Percentiles rank a stretch among this genome's conserved stretches.
These are phyloP conservation scores for Oplegnathus fasciatus DNA, from an alignment of 2,113 vertebrate species.

Conservation along the genomic window DNA sequence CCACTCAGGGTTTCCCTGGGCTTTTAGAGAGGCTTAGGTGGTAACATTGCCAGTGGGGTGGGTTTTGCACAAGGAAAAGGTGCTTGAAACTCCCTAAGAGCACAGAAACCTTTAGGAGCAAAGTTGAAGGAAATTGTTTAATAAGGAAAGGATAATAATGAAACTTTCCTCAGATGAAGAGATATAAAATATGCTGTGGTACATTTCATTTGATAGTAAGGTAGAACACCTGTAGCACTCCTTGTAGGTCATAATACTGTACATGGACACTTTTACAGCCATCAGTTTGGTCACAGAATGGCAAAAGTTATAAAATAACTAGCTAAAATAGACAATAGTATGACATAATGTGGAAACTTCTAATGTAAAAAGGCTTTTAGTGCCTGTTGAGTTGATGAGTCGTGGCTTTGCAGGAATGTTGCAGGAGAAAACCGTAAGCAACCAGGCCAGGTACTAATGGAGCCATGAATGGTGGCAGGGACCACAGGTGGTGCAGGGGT, in stretches of 20 bases:
- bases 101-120: slow-evolving; percentile 45
- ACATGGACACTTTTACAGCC: neutral
- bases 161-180: neutral
- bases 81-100: slow-evolving; percentile 41
- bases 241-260: neutral
- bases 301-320: neutral
- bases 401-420: slow-evolving; percentile 16
- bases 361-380: neutral
- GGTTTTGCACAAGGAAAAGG: slow-evolving; percentile 33
- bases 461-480: slow-evolving; percentile 40
- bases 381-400: neutral
- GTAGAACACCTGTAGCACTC: neutral
- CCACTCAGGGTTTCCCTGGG: slow-evolving; percentile 73
- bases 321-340: neutral
- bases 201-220: neutral
- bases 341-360: neutral
- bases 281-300: neutral
- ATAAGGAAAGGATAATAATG: slow-evolving; percentile 3
- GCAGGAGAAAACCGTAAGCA: neutral
- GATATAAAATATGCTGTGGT: neutral
- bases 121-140: slow-evolving; percentile 27
- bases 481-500: slow-evolving; percentile 23
- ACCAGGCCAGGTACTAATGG: slow-evolving; percentile 47
- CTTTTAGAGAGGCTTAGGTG: slow-evolving; percentile 78
- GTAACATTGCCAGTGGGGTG: slow-evolving; percentile 69